phyloP scores from a whole-genome alignment of 2,888 invertebrate genomes.

The Cremastobaeus sp. region DNA sequence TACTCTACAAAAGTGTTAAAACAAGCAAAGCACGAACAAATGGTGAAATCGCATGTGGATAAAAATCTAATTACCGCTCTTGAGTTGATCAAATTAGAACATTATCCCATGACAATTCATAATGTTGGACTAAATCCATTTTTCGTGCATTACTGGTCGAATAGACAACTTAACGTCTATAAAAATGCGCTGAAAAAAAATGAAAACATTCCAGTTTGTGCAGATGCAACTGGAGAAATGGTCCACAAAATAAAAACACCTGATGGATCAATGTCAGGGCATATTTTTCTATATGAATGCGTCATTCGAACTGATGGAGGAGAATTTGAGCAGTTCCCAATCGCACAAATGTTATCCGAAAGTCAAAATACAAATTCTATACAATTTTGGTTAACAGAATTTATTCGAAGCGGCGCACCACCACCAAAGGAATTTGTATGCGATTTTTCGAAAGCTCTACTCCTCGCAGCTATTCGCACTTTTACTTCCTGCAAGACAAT shows the following conservation, averaged over 20 bases:
- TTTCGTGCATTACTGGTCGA: slow-evolving; percentile 1
- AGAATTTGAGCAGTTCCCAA: slow-evolving; percentile 36
- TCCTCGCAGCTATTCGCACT: slow-evolving; percentile 12
- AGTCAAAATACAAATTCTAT: slow-evolving; percentile 43
- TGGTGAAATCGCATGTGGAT: too few species aligned
- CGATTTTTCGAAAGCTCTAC: slow-evolving; percentile 45
- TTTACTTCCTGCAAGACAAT: slow-evolving; percentile 36
- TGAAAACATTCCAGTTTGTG: background rate
- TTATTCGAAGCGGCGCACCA: slow-evolving; percentile 24
- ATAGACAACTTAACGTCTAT: background rate
- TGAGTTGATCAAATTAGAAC: background rate
- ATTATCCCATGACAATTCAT: too few species aligned
- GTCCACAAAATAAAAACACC: background rate
- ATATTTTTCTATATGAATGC: slow-evolving; percentile 49
- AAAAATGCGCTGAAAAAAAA: background rate
- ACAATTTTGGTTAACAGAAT: slow-evolving; percentile 45
- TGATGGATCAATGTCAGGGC: slow-evolving; percentile 22
- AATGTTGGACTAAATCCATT: background rate
- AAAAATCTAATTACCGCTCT: background rate
- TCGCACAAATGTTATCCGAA: slow-evolving; percentile 43
- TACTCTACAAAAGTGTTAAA: too few species aligned
- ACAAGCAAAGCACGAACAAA: background rate
- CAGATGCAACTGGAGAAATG: background rate
- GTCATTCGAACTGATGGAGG: slow-evolving; percentile 18
- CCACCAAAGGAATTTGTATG: slow-evolving; percentile 38